phyloP scores from a whole-genome alignment of 2,797 vertebrate species.

The Siniperca obscura region DNA sequence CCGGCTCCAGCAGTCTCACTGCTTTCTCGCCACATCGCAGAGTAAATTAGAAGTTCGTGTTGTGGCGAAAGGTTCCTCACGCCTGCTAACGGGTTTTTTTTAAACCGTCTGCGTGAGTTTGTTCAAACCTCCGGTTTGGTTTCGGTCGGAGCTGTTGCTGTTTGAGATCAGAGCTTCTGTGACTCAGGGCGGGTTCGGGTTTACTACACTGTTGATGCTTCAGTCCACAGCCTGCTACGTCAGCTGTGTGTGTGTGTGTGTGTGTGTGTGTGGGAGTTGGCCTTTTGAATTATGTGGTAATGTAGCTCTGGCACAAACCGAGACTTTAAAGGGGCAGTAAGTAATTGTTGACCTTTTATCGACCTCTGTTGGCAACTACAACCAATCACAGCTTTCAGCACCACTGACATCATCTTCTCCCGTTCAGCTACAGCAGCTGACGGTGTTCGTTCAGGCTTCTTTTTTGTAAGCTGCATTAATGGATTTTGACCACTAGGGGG shows the following conservation, averaged over 20 bases:
- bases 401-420: not conserved
- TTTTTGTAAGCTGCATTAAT: not conserved
- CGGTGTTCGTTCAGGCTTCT: too few relatives aligned
- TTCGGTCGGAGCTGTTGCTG: conserved; percentile 34
- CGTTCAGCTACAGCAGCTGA: not conserved
- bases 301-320: not conserved
- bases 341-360: not conserved
- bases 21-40: too few relatives aligned
- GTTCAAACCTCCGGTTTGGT: not conserved
- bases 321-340: conserved; percentile 31
- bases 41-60: conserved; percentile 3
- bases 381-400: not conserved
- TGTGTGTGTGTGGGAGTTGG: conserved; percentile 5
- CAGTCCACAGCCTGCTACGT: conserved; percentile 57
- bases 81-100: not conserved
- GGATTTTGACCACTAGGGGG: not conserved
- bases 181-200: conserved; percentile 68
- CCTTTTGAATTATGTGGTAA: conserved; percentile 20
- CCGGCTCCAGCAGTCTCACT: not conserved
- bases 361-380: not conserved
- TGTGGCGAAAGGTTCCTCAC: conserved; percentile 2
- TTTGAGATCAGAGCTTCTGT: conserved; percentile 41
- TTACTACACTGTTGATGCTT: conserved; percentile 61
- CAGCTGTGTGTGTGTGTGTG: conserved; percentile 11
- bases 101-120: not conserved